Percentiles rank a stretch among this genome's conserved stretches.
phyloP scores from a whole-genome alignment of 2,888 invertebrate genomes.

The Cecidostiba fungosa region DNA sequence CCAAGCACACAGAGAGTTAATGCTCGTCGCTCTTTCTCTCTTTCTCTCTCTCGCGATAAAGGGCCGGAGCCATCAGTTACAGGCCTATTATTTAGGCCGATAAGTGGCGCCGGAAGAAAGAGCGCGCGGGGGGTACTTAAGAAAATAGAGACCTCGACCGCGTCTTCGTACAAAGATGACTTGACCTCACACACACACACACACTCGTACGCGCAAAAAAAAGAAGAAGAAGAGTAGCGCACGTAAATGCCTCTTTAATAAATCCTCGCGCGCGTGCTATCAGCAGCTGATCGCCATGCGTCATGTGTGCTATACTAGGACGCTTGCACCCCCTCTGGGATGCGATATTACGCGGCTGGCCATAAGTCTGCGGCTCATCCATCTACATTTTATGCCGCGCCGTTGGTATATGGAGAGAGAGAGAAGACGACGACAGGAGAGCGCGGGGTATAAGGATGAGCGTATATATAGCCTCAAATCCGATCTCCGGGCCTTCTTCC shows the following conservation, averaged over 20 bases:
- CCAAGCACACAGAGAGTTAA: background rate
- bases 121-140: constrained; percentile 32
- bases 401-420: background rate
- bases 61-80: constrained; percentile 55
- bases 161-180: background rate
- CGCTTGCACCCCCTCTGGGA: background rate
- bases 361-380: constrained; percentile 79
- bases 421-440: constrained; percentile 37
- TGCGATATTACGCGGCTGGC: constrained; percentile 77
- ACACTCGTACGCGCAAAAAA: background rate
- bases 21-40: no score
- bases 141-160: constrained; percentile 55
- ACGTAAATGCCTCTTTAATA: constrained; percentile 74
- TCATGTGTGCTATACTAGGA: constrained; percentile 69
- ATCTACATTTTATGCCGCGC: constrained; percentile 78
- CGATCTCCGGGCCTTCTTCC: constrained; percentile 73
- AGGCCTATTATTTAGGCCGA: constrained; percentile 58
- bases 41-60: constrained; percentile 37
- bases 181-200: background rate
- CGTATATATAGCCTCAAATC: constrained; percentile 75
- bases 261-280: constrained; percentile 75
- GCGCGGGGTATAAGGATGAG: constrained; percentile 59
- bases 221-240: constrained; percentile 14
- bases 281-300: constrained; percentile 77
- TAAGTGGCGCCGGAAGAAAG: constrained; percentile 34